A percentile compares a stretch with the other conserved stretches of the same genome.
Conservation (phyloP, 2,888 invertebrate genomes). For the Zele albiditarsus region DNA sequence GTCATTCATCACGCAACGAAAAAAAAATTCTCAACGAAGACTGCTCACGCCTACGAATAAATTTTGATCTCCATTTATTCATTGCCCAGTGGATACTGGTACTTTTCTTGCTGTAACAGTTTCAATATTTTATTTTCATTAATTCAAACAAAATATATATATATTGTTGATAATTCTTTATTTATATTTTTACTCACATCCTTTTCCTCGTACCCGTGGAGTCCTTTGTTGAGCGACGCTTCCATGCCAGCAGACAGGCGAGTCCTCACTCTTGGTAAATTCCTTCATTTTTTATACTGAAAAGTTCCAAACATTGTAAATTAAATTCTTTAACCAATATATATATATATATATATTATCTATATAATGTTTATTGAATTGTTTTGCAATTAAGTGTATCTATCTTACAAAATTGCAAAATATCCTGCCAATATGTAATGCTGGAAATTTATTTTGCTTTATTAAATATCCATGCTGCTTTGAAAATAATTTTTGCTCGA, state of each 20-base stretch:
- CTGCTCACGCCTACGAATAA: not conserved
- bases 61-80: not conserved
- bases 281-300: conserved; percentile 38
- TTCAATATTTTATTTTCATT: not conserved
- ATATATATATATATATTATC: too few species aligned
- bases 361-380: too few species aligned
- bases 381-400: too few species aligned
- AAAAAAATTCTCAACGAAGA: not conserved
- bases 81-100: not conserved
- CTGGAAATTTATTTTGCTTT: too few species aligned
- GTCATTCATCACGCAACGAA: conserved; percentile 11
- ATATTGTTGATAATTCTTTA: not conserved
- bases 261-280: conserved; percentile 68
- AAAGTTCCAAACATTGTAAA: not conserved
- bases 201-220: conserved; percentile 58
- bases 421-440: too few species aligned
- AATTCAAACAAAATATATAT: not conserved
- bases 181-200: not conserved
- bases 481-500: too few species aligned
- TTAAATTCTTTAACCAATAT: too few species aligned
- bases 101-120: not conserved
- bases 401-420: too few species aligned
- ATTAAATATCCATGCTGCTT: too few species aligned
- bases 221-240: conserved; percentile 72
- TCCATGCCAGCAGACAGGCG: conserved; percentile 70